Evolutionary conservation across 1,140 invertebrate genomes (phyloP).

Genomic region (Ceratina australensis): DNA sequence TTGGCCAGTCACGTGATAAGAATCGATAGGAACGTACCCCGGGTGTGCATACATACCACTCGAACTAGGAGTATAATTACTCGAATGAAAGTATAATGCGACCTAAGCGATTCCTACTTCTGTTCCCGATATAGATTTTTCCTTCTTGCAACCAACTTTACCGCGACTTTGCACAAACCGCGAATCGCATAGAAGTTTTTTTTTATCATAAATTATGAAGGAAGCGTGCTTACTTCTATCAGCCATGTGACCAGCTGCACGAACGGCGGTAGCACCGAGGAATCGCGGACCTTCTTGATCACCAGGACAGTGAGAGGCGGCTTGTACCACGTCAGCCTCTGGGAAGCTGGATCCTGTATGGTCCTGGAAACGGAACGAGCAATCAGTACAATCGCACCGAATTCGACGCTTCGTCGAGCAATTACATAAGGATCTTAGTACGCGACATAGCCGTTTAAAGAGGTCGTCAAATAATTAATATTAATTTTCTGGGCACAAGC

Average conservation of each 20-base stretch:
- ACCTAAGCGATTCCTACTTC: not conserved
- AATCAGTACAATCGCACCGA: not conserved
- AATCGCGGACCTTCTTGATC: slow-evolving; percentile 97
- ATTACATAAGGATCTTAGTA: slow-evolving; percentile 23
- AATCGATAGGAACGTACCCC: slow-evolving; percentile 4
- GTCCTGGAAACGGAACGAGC: slow-evolving; percentile 84
- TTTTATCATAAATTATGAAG: not conserved
- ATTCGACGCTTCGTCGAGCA: slow-evolving; percentile 28
- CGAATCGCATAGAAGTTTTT: not conserved
- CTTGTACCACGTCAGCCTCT: slow-evolving; percentile 97
- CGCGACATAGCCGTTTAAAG: not conserved
- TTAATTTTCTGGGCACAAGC: not conserved
- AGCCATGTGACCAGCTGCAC: slow-evolving; percentile 96
- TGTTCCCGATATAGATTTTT: no score
- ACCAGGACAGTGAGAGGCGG: slow-evolving; percentile 95
- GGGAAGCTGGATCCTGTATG: slow-evolving; percentile 97
- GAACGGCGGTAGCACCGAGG: slow-evolving; percentile 92
- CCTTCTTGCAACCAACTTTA: no score
- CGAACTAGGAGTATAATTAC: not conserved
- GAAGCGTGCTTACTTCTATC: slow-evolving; percentile 85
- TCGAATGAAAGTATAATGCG: not conserved
- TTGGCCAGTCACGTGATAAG: not conserved
- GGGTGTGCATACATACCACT: not conserved
- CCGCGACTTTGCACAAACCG: no score
- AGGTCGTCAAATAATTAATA: slow-evolving; percentile 2